A percentile compares a stretch with the other conserved stretches of the same genome.
Conservation (phyloP, 2,113 vertebrate genomes). For the Lathamus discolor region DNA sequence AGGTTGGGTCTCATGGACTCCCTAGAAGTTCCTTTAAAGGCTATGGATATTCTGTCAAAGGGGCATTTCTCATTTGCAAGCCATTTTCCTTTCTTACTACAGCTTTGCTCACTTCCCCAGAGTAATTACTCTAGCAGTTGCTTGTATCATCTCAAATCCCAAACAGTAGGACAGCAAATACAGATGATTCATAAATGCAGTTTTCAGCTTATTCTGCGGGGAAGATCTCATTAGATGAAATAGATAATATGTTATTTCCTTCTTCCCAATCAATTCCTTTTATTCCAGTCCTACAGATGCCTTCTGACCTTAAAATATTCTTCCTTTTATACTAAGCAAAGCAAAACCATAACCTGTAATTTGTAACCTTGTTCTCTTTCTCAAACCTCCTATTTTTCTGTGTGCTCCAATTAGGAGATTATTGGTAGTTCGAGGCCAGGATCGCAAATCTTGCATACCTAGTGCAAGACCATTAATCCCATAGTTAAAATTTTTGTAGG, state of each 20-base stretch:
- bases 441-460: neutral
- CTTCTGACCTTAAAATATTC: conserved; percentile 57
- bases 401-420: neutral
- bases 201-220: neutral
- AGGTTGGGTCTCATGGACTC: neutral
- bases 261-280: conserved; percentile 45
- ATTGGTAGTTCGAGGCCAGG: conserved; percentile 23
- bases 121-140: neutral
- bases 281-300: conserved; percentile 25
- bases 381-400: neutral
- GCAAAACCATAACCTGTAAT: conserved; percentile 36
- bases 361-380: conserved; percentile 6
- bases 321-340: neutral
- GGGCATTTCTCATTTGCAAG: neutral
- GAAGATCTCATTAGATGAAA: conserved; percentile 49
- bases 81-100: neutral
- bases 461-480: conserved; percentile 15
- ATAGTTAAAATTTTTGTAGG: conserved; percentile 10
- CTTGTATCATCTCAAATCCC: conserved; percentile 1
- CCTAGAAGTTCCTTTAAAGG: neutral
- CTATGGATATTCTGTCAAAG: neutral
- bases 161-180: conserved; percentile 5
- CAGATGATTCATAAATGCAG: conserved; percentile 17
- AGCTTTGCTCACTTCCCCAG: neutral
- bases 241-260: conserved; percentile 19